These are phyloP conservation scores for Syngnathus typhle DNA, from an alignment of 2,113 vertebrate species.

Conservation along the genomic window DNA sequence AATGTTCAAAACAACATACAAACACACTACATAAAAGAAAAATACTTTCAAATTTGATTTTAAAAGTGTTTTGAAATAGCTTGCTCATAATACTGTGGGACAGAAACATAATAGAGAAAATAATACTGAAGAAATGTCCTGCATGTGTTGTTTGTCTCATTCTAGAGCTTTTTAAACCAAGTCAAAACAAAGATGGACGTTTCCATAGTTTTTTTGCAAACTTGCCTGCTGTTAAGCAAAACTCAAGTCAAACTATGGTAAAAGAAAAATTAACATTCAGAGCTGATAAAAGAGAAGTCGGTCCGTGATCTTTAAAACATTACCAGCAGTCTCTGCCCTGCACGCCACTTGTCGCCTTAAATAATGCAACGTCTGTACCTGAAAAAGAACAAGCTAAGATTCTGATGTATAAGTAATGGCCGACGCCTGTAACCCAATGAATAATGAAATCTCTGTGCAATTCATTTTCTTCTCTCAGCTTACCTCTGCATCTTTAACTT, in stretches of 20 bases:
- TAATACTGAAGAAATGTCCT: background rate
- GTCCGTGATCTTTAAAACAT: constrained; percentile 61
- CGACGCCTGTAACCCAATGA: constrained; percentile 48
- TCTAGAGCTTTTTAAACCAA: background rate
- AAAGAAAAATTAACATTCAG: constrained; percentile 31
- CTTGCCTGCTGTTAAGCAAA: constrained; percentile 2
- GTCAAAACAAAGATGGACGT: background rate
- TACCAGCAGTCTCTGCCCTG: constrained; percentile 34
- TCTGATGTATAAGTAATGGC: constrained; percentile 61
- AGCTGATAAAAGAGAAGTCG: constrained; percentile 30
- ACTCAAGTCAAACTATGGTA: background rate
- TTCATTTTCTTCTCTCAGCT: constrained; percentile 13
- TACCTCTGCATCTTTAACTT: constrained; percentile 2
- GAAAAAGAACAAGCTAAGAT: constrained; percentile 55
- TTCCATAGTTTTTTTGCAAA: background rate
- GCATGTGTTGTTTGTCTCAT: background rate
- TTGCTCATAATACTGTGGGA: background rate
- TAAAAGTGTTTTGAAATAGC: no score
- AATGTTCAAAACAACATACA: no score
- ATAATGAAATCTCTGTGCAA: constrained; percentile 44
- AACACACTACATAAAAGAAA: no score
- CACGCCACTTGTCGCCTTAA: constrained; percentile 56
- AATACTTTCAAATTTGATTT: no score
- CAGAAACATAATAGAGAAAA: no score
- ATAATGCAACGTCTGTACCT: constrained; percentile 53